phyloP scores from a whole-genome alignment of 2,113 vertebrate genomes.

The Nyctibius bracteatus region DNA sequence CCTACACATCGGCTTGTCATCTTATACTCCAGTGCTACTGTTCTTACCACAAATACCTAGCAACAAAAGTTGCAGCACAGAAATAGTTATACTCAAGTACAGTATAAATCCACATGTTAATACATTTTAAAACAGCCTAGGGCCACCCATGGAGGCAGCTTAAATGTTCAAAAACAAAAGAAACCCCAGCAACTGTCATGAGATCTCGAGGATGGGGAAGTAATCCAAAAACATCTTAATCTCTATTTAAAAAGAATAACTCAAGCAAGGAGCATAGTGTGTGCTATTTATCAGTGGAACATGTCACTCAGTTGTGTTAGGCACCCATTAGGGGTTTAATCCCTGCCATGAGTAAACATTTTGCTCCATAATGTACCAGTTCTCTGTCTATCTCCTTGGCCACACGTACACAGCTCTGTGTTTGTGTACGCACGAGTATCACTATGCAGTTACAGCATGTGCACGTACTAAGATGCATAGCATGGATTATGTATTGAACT shows the following conservation, averaged over 20 bases:
- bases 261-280: neutral
- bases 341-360: neutral
- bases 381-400: neutral
- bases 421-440: accelerated
- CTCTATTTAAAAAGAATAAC: neutral
- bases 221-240: neutral
- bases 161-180: conserved; percentile 8
- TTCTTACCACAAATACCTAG: neutral
- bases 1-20: neutral
- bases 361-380: neutral
- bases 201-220: neutral
- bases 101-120: neutral
- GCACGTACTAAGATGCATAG: no score
- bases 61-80: neutral
- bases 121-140: neutral
- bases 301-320: neutral
- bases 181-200: neutral
- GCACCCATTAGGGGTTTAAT: neutral
- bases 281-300: neutral
- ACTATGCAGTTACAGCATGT: neutral
- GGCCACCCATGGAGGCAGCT: conserved; percentile 15
- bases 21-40: neutral
- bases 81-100: neutral
- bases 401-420: neutral
- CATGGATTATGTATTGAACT: neutral